Evolutionary conservation across 2,888 invertebrate species (phyloP).

Genomic region (Pristionchus exspectatus): DNA sequence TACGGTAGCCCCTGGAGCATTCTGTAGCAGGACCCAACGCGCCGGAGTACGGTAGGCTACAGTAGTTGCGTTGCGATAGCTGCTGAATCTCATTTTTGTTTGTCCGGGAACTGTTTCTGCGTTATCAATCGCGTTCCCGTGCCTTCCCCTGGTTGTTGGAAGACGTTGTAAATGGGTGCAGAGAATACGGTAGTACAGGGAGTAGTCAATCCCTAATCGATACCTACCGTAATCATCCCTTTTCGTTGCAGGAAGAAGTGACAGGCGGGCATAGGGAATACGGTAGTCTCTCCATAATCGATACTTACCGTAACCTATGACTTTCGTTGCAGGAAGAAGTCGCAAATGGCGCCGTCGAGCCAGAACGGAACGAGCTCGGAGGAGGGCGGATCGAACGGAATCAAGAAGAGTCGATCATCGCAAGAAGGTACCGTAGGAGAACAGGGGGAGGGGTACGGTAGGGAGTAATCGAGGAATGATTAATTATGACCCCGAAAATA

Average conservation of each 20-base stretch:
- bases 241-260: too few species aligned
- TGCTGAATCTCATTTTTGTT: too few species aligned
- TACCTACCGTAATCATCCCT: too few species aligned
- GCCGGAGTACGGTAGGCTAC: background rate
- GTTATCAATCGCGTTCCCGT: too few species aligned
- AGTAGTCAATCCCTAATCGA: too few species aligned
- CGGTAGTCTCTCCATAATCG: background rate
- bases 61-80: too few species aligned
- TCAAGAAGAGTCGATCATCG: background rate
- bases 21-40: too few species aligned
- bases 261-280: background rate
- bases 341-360: background rate
- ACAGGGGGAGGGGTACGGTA: background rate
- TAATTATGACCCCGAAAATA: background rate
- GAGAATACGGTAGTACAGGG: background rate
- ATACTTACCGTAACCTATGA: background rate
- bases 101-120: too few species aligned
- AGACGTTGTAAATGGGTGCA: too few species aligned
- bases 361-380: background rate
- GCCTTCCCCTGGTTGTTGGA: too few species aligned
- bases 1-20: background rate
- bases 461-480: background rate
- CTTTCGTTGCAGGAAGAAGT: conserved; percentile 34
- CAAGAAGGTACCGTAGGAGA: background rate
- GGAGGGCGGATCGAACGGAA: conserved; percentile 3